Base-by-base conservation (phyloP, 2,888 invertebrate genomes). In the Epirrhoe tristata region DNA sequence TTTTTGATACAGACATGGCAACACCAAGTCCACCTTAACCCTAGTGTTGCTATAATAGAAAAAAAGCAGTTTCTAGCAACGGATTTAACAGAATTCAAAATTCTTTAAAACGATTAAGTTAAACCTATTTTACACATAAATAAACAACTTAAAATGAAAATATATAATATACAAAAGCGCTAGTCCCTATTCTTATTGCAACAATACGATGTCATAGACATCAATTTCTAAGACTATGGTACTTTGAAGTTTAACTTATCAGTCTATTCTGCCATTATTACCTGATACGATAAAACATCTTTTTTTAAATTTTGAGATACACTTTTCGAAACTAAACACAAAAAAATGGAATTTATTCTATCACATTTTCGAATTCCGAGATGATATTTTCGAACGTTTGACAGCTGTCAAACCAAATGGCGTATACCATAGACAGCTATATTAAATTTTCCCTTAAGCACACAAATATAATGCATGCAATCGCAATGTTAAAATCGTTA, bases 341-440 rank as follows among this genome's bases (percentile, higher is more conserved):
- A 76, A 77, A 80, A 90, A 90, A 91, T 90, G 90, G 91, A 90
- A 91, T 90, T 80, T 82, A 82, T 81, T 85, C 76, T 90, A 92
- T 91, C 91, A 92, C 91, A 92, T 84, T 80, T 80, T 80, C 63
- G 72, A 74, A 74, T 75, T 76, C 74, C 71, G 70, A 74, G 65
- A 66, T 72, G 63, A 66, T 52, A 61, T 63, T 61, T 72, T 64
- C 64, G 61, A 69, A 70, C 61, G 51, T 64, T 46, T 56, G 61
- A 65, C 68, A 65, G 16, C 54, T 65, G 68, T 69, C 69, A 69
- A 68, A 68, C 6, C 62, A 69, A 62, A 66, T 63, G 67, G 61
- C 61, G 32, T 14, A 46, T 63, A 67, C 67, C 68, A 69, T 64
- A 66, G 61, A 63, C 46, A 57, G 55, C 54, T 17, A 12, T 61